Base-by-base conservation (phyloP, 1,140 invertebrate species). In the Sminthurinus signatus region DNA sequence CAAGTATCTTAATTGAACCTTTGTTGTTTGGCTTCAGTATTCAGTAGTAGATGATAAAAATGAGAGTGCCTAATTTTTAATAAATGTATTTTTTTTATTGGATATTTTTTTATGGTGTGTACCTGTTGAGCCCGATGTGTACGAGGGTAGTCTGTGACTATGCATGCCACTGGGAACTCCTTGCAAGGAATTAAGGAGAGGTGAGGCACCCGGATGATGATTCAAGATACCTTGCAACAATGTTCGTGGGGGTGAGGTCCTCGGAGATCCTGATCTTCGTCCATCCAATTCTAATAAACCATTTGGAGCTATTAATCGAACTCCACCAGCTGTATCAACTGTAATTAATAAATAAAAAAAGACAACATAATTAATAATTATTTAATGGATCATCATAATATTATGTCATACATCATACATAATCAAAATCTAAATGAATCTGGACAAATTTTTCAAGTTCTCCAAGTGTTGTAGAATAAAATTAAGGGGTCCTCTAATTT, bases 141-240 rank as follows among this genome's bases (percentile, higher is more conserved):
- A 72, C 32, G 62, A 66, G 32, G 67, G 60, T 44, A 60, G 67
- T 61, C 68, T 39, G 31, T 70, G 69, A 64, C 23, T 59, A 27
- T 39, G 60, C 25, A 69, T 67, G 19, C 70, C 70, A 64, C 66
- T 68, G 15, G 61, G 60, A 51, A 54, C 62, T 57, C 63, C 65
- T 69, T 73, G 71, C 54, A 69, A 54, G 21, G 61, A 65, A 46
- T 21, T 60, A 27, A 66, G 61, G 39, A 69, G 63, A 29, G 64
- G 63, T 32, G 56, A 58, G 52, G 57, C 50, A 59, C 65, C 66
- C 60, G 78, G 78, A 72, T 81, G 81, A 72, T 82, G 80, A 61
- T 80, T 81, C 19, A 84, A 75, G 51, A 85, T 83, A 12, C 82
- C 83, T 67, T 84, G 83, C 27, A 85, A 77, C 31, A 85, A 79